These are phyloP conservation scores for Sphaerodactylus townsendi DNA, from an alignment of 2,113 vertebrate genomes.

Conservation along the genomic window DNA sequence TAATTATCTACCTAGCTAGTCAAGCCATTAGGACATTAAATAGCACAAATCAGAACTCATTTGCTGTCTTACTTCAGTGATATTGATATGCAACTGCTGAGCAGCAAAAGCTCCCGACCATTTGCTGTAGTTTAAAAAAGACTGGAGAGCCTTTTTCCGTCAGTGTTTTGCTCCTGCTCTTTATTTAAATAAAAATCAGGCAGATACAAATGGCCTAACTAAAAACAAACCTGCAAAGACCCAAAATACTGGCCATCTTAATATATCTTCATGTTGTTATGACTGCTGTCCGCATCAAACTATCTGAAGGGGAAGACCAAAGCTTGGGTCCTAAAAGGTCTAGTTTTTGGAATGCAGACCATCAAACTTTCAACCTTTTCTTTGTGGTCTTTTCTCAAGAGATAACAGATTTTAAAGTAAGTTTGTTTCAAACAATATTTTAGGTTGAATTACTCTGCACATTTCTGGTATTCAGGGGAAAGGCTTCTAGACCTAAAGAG, in stretches of 20 bases:
- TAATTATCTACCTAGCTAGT: slow-evolving; percentile 76
- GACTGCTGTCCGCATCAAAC: not conserved
- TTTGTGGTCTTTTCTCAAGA: not conserved
- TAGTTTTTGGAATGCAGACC: rapidly evolving
- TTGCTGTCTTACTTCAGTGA: slow-evolving; percentile 69
- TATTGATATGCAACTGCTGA: slow-evolving; percentile 70
- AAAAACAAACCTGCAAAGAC: not conserved
- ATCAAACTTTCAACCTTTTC: rapidly evolving
- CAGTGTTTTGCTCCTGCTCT: not conserved
- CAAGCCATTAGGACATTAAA: slow-evolving; percentile 75
- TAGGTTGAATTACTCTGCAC: not conserved
- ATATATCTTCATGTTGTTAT: not conserved
- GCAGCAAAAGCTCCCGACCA: slow-evolving; percentile 59
- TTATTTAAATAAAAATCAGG: slow-evolving; percentile 10
- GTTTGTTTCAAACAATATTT: not conserved
- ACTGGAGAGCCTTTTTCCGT: not conserved
- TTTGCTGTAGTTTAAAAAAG: slow-evolving; percentile 32
- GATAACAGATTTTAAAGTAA: not conserved
- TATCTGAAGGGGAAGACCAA: rapidly evolving
- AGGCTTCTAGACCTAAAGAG: not conserved
- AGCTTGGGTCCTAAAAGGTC: rapidly evolving
- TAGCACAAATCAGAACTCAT: slow-evolving; percentile 74
- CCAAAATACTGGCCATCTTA: not conserved
- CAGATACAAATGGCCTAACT: not conserved
- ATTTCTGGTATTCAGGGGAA: not conserved